Base-by-base conservation (phyloP, 2,888 invertebrate species). In the Nomada flava region DNA sequence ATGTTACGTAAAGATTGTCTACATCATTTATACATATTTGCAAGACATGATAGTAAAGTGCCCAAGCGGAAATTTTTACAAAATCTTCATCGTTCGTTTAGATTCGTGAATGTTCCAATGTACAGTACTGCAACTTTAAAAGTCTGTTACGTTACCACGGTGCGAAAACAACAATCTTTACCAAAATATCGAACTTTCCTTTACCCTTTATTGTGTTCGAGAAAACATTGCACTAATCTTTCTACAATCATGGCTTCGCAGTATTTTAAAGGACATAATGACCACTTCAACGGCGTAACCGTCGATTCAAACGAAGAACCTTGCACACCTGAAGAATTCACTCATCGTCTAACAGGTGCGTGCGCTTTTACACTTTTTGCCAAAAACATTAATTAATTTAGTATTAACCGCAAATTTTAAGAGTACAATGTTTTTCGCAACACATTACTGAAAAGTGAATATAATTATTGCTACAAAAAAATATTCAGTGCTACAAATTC, bases 211-310 rank as follows among this genome's bases (percentile, higher is more conserved):
- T 42, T 29, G 1, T 68, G 53, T 42, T 69, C 26, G 53, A 82
- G 23, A 70, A 68, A 57, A 36, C 10, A 60, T 60, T 20, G n/a
- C 9, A 20, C 15, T 29, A 59, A 63, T 74, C 29, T 23, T 36
- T 42, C 55, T 10, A 5, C 42, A 42, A 44, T 36, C 5, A 91
- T 91, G 91, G 67, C 87, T 42, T 67, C 52, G 3, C 53, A 68
- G 13, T 77, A 81, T 7, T 96, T 96, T 90, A 91, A 93, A 53
- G 95, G 96, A 0, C 89, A 89, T 13, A 71, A 90, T 36, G 97
- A 98, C 93, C 95, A 96, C 86, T 97, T 96, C 87, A 95, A 96
- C 90, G 98, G 97, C 1, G 94, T 98, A 9, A 96, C 96, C n/a
- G 95, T 98, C 0, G 95, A 96, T 91, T 96, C 97, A 0, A 92